Evolutionary conservation across 2,113 vertebrate genomes (phyloP), one percentile per base, ranked within the genome.

Genomic region (Potamarius usumacintae): DNA sequence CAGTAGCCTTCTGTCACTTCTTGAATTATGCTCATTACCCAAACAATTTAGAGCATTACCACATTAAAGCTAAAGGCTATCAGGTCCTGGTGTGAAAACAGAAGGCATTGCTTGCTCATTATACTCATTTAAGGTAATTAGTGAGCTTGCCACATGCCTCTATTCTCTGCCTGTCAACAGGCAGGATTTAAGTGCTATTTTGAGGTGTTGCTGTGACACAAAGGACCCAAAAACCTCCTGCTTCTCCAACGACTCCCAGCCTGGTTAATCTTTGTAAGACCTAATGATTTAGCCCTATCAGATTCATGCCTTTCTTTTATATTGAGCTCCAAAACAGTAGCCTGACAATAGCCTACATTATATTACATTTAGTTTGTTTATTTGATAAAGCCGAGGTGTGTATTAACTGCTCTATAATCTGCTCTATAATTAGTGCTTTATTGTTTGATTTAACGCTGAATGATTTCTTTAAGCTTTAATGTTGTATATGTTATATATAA

Each of bases 121-220:
- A 88, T 84, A 74, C 79, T 89, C 83, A 88, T 88, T 88, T 87
- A 82, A 69, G 67, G 85, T 85, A 88, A 90, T 91, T 91, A 89
- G 69, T 53, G 57, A 87, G 55, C 77, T 84, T 86, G 87, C 52
- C 42, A 87, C 83, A 62, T 88, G 57, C 79, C 67, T 87, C 81
- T 53, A 77, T 80, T 83, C 69, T 76, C 55, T 86, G 78, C 63
- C 58, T 88, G 84, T 90, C 77, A 89, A 81, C 84, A 84, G 60
- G 30, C 82, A 67, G 74, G 71, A 76, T 15, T 52, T 77, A 12
- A 82, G 77, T 63, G 15, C 62, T 42, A 52, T 62, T n/a, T 50
- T 42, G 82, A 79, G 74, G 34, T 71, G 81, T 60, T 11, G 87
- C 80, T 92, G 84, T 89, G 74, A 84, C 15, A 53, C 79, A 85